phyloP scores from a whole-genome alignment of 2,797 vertebrate genomes.

The Fistularia commersonii region DNA sequence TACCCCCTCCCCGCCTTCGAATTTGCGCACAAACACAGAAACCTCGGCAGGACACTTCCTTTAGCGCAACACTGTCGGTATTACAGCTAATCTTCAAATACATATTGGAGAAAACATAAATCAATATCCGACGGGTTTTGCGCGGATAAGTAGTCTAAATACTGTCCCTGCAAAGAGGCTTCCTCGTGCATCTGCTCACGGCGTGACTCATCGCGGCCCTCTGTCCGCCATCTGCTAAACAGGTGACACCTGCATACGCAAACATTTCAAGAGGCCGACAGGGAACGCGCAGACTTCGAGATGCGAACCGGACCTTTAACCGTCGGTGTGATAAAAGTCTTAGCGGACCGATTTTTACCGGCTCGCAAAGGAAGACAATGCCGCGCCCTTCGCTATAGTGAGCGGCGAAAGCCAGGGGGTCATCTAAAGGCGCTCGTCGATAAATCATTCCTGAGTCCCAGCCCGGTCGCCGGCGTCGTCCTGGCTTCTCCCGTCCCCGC shows the following conservation, averaged over 20 bases:
- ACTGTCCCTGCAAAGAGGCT: no score
- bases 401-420: no score
- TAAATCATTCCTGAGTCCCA: conserved; percentile 9
- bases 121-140: no score
- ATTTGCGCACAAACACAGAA: conserved; percentile 40
- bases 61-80: conserved; percentile 65
- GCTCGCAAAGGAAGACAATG: no score
- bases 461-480: conserved; percentile 2
- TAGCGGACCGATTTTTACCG: no score
- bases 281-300: no score
- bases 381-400: no score
- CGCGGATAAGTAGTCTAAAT: no score
- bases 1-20: neutral
- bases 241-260: conserved; percentile 26
- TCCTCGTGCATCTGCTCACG: neutral
- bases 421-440: conserved; percentile 13
- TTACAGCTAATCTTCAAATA: no score
- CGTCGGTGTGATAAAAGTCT: no score
- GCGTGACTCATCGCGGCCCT: conserved; percentile 20
- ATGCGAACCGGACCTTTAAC: no score
- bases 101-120: no score
- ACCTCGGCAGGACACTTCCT: conserved; percentile 72
- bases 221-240: conserved; percentile 33
- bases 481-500: conserved; percentile 10
- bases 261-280: conserved; percentile 10